Evolutionary conservation across 1,140 invertebrate species (phyloP), one percentile per base, ranked within the genome.

Genomic region (Eciton burchellii): DNA sequence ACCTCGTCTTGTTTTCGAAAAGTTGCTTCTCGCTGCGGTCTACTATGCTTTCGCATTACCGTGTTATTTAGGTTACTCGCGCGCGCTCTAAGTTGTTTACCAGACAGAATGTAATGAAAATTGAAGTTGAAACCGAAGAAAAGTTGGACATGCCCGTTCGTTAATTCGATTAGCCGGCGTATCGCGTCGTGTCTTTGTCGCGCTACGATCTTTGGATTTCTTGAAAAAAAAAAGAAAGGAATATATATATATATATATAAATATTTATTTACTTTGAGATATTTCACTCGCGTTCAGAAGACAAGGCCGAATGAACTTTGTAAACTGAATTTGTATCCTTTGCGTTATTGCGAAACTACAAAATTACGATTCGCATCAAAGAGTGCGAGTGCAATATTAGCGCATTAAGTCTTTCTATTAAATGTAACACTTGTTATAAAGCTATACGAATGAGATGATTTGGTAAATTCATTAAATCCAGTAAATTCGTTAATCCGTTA

Each of bases 61-160:
- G 45, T 65, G 26, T 65, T 76, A 76, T 76, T 76, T 76, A 56
- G 73, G 73, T 76, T 65, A 76, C 59, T 76, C 35, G 35, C 6
- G 35, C 47, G 60, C 26, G 26, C 45, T 14, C 60, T 54, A 76
- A 76, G 60, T 76, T 76, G 73, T 76, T 76, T 76, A 76, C 73
- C n/a, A 45, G 35, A 60, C 26, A 52, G 14, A n/a, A 76, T 52
- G 59, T 76, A 76, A 76, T 65, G 73, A 76, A 76, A 59, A 76
- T 65, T 76, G 73, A 76, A 76, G 73, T 52, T 65, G 52, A 63
- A 45, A 65, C 26, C 35, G 35, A 6, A 65, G 60, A 19, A 65
- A 65, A 76, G 73, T 76, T 76, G 65, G 47, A 65, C 29, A n/a
- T n/a, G 29, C 29, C 21, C 57, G 19, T 35, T 35, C 35, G 72